These are phyloP conservation scores for Aphis gossypii DNA, from an alignment of 1,140 invertebrate genomes.

Conservation along the genomic window DNA sequence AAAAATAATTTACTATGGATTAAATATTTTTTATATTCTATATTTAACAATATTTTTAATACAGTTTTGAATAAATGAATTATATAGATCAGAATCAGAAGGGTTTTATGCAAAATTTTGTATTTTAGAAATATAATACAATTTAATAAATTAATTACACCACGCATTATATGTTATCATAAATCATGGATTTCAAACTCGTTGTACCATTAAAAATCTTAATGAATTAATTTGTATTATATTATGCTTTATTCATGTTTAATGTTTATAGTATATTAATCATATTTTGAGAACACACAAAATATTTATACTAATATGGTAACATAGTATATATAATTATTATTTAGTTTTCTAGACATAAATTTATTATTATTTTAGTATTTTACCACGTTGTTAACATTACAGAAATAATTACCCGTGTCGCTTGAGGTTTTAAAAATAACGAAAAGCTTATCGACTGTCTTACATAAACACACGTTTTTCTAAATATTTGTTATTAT, in stretches of 20 bases:
- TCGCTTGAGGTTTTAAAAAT: neutral
- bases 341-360: neutral
- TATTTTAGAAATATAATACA: neutral
- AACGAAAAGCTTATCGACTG: neutral
- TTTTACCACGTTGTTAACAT: neutral
- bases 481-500: neutral
- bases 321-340: neutral
- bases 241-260: neutral
- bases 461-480: neutral
- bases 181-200: neutral
- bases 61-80: neutral
- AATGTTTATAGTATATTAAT: neutral
- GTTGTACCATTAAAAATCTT: neutral
- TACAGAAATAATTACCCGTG: neutral
- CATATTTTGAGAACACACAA: neutral
- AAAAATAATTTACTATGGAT: neutral
- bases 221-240: slow-evolving; percentile 7
- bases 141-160: slow-evolving; percentile 19
- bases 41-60: neutral
- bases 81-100: neutral
- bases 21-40: neutral
- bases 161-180: neutral
- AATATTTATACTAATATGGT: neutral
- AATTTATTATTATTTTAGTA: neutral
- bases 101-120: neutral